Evolutionary conservation across 2,888 invertebrate species (phyloP).

Genomic region (Troilus luridus): DNA sequence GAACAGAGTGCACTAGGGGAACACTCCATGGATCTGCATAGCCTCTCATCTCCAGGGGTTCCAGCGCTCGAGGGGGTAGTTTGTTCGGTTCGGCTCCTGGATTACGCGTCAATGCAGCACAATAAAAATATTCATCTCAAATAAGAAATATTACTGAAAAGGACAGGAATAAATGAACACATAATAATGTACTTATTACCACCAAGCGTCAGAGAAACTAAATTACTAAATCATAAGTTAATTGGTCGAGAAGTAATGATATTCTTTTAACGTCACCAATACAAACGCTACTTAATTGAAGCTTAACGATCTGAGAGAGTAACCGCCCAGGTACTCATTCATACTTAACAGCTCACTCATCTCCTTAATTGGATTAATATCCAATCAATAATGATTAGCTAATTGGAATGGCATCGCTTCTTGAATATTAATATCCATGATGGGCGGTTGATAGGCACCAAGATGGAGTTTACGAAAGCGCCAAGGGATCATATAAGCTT

Average conservation of each 20-base stretch:
- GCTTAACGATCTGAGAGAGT: not conserved
- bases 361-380: slow-evolving; percentile 29
- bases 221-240: not conserved
- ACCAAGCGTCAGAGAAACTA: not conserved
- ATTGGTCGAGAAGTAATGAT: not conserved
- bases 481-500: too few relatives aligned
- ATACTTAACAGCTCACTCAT: slow-evolving; percentile 5
- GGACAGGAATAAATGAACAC: not conserved
- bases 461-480: not conserved
- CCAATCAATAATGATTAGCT: slow-evolving; percentile 15
- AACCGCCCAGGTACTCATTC: not conserved
- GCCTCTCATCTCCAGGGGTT: not conserved
- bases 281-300: not conserved
- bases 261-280: not conserved
- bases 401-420: not conserved
- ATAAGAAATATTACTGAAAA: not conserved
- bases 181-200: not conserved
- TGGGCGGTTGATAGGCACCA: not conserved
- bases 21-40: slow-evolving; percentile 3
- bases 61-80: not conserved
- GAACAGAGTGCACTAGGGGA: slow-evolving; percentile 25
- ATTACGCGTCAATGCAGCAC: not conserved
- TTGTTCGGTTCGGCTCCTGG: not conserved
- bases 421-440: not conserved
- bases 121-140: not conserved